phyloP scores from a whole-genome alignment of 1,140 invertebrate genomes.

The Bradysia coprophila region DNA sequence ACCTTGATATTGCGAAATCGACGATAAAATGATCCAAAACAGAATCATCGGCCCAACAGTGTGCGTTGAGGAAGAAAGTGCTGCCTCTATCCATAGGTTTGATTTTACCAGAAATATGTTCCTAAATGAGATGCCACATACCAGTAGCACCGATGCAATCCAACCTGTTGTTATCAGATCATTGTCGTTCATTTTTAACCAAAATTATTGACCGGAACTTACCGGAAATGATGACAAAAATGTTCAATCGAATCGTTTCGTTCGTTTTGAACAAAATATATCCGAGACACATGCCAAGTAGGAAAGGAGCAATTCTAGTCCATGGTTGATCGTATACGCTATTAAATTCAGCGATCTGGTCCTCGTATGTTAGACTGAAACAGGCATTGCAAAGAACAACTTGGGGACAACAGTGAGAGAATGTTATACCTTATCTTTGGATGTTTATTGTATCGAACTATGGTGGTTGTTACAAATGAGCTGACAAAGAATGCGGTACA shows the following conservation, averaged over 20 bases:
- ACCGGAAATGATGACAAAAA: constrained; percentile 11
- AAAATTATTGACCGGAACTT: neutral
- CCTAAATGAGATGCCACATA: neutral
- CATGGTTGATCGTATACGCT: constrained; percentile 24
- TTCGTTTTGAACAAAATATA: constrained; percentile 21
- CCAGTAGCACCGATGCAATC: constrained; percentile 1
- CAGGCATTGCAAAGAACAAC: neutral
- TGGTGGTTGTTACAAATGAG: constrained; percentile 5
- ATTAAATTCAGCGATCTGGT: constrained; percentile 4
- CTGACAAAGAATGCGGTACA: constrained; percentile 2
- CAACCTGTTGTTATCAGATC: constrained; percentile 4
- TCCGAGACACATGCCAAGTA: constrained; percentile 23
- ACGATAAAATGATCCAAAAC: constrained; percentile 3
- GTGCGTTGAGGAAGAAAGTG: neutral
- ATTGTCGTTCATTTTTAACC: neutral
- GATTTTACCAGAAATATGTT: neutral
- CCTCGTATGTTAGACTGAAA: neutral
- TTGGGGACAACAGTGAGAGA: neutral
- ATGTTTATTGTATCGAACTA: neutral
- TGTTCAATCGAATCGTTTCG: constrained; percentile 18
- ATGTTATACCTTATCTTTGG: neutral
- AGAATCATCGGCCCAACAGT: constrained; percentile 2
- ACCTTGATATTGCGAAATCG: constrained; percentile 2
- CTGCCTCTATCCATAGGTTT: neutral
- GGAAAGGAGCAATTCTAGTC: constrained; percentile 23